Evolutionary conservation across 64 coral and sea anemone genomes (phyloP).

Genomic region (Pocillopora damicornis): DNA sequence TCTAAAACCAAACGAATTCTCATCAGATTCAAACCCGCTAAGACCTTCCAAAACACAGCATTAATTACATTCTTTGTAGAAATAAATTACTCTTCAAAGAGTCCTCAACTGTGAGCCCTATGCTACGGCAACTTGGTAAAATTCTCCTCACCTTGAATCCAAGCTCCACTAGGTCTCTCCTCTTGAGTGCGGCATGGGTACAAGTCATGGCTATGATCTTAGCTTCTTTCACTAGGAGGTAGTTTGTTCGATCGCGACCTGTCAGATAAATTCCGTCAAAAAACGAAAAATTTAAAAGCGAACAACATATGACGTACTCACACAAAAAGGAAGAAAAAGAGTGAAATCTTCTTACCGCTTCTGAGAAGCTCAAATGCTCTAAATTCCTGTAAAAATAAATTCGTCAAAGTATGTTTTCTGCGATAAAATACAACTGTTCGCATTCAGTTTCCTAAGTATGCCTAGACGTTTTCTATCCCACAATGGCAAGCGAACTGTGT

Average conservation of each 20-base stretch:
- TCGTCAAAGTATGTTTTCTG: too few relatives aligned
- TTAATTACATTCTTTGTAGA: too few relatives aligned
- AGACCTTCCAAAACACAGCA: too few relatives aligned
- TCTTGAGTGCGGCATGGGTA: conserved; percentile 90
- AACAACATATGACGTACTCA: background rate
- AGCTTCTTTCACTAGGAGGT: conserved; percentile 94
- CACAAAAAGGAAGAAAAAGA: background rate
- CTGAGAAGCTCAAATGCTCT: conserved; percentile 95
- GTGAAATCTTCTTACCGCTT: conserved; percentile 66
- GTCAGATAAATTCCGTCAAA: background rate
- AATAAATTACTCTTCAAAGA: background rate
- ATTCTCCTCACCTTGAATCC: conserved; percentile 82
- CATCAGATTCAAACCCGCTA: too few relatives aligned
- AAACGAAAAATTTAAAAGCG: background rate
- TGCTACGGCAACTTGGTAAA: background rate
- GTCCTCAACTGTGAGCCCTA: background rate
- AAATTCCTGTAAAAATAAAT: conserved; percentile 60
- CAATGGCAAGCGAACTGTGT: too few relatives aligned
- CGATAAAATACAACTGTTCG: background rate
- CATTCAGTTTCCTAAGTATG: background rate
- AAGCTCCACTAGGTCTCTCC: conserved; percentile 85
- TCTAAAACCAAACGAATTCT: too few relatives aligned
- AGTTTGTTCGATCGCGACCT: conserved; percentile 97
- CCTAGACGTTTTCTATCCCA: too few relatives aligned
- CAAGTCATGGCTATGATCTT: conserved; percentile 99